Percentiles rank a stretch among this genome's conserved stretches.
Conservation (phyloP, 2,888 invertebrate species). For the Scaptomyza flava region DNA sequence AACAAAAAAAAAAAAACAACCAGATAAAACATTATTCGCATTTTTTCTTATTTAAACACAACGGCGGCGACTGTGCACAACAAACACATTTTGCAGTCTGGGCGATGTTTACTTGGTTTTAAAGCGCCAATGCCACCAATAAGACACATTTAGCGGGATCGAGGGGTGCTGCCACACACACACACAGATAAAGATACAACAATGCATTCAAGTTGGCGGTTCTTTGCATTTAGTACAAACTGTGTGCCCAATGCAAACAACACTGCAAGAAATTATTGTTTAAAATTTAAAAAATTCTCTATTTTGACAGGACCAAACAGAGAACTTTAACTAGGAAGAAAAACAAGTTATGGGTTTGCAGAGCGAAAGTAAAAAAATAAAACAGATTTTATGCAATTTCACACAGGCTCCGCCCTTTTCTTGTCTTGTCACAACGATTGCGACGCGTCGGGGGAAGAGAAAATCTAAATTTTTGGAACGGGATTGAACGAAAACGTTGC, state of each 20-base stretch:
- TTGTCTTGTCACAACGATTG: constrained; percentile 74
- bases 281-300: constrained; percentile 72
- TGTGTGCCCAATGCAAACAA: constrained; percentile 73
- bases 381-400: constrained; percentile 47
- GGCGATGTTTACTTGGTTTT: constrained; percentile 61
- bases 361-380: constrained; percentile 4
- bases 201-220: constrained; percentile 62
- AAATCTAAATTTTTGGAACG: constrained; percentile 29
- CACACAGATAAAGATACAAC: constrained; percentile 67
- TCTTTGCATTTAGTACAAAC: constrained; percentile 61
- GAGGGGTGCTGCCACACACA: constrained; percentile 18
- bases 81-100: constrained; percentile 69
- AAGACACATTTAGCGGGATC: constrained; percentile 6
- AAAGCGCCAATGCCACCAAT: constrained; percentile 71
- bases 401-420: constrained; percentile 69
- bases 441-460: constrained; percentile 18
- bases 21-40: constrained; percentile 53
- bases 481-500: constrained; percentile 6
- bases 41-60: constrained; percentile 76
- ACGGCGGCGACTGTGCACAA: constrained; percentile 69
- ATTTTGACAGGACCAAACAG: constrained; percentile 50
- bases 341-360: constrained; percentile 19
- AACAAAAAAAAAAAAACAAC: constrained; percentile 20
- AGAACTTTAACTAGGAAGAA: constrained; percentile 49
- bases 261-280: constrained; percentile 54